These are phyloP conservation scores for Caenorhabditis tropicalis DNA, from an alignment of 1,140 invertebrate species.

Conservation along the genomic window DNA sequence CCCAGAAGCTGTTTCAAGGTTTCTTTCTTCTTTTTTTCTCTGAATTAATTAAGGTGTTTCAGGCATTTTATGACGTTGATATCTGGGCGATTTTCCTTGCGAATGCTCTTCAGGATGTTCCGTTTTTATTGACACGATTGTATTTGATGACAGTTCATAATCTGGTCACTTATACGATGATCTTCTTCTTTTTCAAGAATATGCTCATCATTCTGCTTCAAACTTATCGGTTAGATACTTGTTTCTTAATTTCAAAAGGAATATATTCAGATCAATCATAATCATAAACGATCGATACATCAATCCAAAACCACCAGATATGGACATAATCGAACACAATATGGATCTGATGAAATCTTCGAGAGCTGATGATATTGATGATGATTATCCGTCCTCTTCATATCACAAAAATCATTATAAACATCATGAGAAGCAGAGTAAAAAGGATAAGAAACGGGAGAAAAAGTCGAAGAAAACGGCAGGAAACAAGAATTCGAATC, in stretches of 20 bases:
- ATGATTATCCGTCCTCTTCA: slow-evolving; percentile 19
- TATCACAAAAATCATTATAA: not conserved
- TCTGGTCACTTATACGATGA: slow-evolving; percentile 69
- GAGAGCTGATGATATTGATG: not conserved
- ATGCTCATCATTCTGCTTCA: slow-evolving; percentile 70
- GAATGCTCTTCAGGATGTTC: slow-evolving; percentile 68
- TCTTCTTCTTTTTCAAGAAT: slow-evolving; percentile 71
- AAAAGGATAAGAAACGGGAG: not conserved
- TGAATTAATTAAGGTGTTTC: not conserved
- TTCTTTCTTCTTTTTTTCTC: slow-evolving; percentile 44
- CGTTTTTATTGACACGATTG: slow-evolving; percentile 65
- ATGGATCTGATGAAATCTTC: slow-evolving; percentile 29
- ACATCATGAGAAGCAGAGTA: not conserved
- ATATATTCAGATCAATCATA: slow-evolving; percentile 61
- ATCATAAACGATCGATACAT: slow-evolving; percentile 71
- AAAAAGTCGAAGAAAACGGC: not conserved
- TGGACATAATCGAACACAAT: slow-evolving; percentile 27
- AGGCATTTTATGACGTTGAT: slow-evolving; percentile 70
- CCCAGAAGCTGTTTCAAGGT: slow-evolving; percentile 51
- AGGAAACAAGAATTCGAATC: not conserved
- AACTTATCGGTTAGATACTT: slow-evolving; percentile 65
- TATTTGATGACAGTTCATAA: slow-evolving; percentile 63
- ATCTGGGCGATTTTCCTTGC: slow-evolving; percentile 71
- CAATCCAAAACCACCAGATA: slow-evolving; percentile 56
- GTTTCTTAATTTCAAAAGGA: too few species aligned